A percentile compares a stretch with the other conserved stretches of the same genome.
These are phyloP conservation scores for Cebus imitator DNA, from an alignment of 2,113 vertebrate species.

Conservation along the genomic window DNA sequence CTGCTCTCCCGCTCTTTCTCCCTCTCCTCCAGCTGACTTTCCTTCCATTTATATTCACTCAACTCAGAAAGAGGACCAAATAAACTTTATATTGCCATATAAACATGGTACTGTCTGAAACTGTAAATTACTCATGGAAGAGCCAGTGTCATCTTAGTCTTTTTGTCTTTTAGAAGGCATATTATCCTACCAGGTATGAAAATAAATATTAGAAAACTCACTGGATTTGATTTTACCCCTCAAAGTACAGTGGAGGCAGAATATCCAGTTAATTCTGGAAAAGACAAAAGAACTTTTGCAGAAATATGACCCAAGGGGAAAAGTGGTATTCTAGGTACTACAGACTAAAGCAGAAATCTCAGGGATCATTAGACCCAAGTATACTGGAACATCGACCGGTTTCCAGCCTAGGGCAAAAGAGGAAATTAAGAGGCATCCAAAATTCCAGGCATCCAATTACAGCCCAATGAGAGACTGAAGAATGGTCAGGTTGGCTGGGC, in stretches of 20 bases:
- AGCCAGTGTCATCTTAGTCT: neutral
- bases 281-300: neutral
- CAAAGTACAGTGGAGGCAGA: neutral
- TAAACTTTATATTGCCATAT: neutral
- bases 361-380: neutral
- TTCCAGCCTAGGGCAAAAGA: neutral
- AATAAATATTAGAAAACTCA: neutral
- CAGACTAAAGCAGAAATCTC: neutral
- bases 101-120: neutral
- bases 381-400: neutral
- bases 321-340: neutral
- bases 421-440: neutral
- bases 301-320: neutral
- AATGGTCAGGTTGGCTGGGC: too few relatives aligned
- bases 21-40: neutral
- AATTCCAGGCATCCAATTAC: neutral
- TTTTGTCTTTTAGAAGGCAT: neutral
- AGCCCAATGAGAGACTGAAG: neutral
- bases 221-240: neutral
- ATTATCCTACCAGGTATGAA: neutral
- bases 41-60: slow-evolving; percentile 12
- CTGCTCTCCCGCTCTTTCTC: neutral
- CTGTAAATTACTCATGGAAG: neutral
- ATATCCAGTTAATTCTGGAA: neutral
- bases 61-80: neutral